phyloP scores from a whole-genome alignment of 2,113 vertebrate species.

The Semicossyphus pulcher region DNA sequence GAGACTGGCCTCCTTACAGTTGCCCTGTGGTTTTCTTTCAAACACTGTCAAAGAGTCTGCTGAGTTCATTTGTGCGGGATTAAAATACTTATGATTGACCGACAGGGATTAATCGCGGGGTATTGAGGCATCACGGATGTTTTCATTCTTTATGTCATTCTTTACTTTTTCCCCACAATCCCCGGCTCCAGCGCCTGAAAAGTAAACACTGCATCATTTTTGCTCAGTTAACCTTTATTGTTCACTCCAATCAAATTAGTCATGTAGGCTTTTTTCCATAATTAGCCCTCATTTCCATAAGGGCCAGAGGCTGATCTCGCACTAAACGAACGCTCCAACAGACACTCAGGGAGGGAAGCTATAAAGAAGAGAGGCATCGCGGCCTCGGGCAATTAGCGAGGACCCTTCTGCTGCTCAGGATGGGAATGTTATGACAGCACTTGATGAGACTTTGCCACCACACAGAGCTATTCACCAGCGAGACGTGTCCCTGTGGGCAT shows the following conservation, averaged over 20 bases:
- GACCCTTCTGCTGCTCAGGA: conserved; percentile 44
- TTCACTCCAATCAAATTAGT: conserved; percentile 38
- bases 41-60: conserved; percentile 2
- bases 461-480: conserved; percentile 45
- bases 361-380: conserved; percentile 40
- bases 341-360: conserved; percentile 29
- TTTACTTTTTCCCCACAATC: conserved; percentile 3
- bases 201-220: conserved; percentile 27
- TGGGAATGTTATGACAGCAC: conserved; percentile 62
- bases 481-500: conserved; percentile 54
- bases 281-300: conserved; percentile 54
- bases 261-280: conserved; percentile 27
- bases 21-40: conserved; percentile 22
- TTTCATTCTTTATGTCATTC: background rate
- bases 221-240: conserved; percentile 62
- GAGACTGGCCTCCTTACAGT: background rate
- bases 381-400: conserved; percentile 43
- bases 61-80: conserved; percentile 11
- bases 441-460: conserved; percentile 58
- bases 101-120: conserved; percentile 4
- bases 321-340: conserved; percentile 11
- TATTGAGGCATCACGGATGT: conserved; percentile 2
- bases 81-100: conserved; percentile 4
- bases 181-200: background rate
- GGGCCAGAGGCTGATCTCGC: conserved; percentile 32